phyloP scores from a whole-genome alignment of 2,113 vertebrate species.

The Microcebus griseorufus region DNA sequence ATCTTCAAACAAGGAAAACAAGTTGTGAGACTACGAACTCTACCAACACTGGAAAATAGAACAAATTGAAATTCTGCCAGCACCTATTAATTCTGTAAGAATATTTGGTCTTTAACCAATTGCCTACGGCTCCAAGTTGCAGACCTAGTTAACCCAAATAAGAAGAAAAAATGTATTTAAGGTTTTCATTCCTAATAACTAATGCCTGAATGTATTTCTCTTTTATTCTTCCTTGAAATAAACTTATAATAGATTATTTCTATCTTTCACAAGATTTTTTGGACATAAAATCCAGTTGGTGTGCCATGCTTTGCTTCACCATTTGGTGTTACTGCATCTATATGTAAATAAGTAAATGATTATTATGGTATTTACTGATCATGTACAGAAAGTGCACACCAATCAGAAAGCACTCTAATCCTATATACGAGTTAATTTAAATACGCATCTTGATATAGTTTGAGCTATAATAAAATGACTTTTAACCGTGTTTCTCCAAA shows the following conservation, averaged over 20 bases:
- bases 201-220: slow-evolving; percentile 69
- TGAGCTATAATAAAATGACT: background rate
- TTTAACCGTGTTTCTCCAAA: background rate
- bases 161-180: slow-evolving; percentile 74
- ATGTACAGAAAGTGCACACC: background rate
- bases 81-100: slow-evolving; percentile 71
- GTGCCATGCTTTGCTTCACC: background rate
- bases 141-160: slow-evolving; percentile 76
- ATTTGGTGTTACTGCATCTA: background rate
- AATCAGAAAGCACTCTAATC: background rate
- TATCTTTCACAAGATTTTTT: slow-evolving; percentile 42
- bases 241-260: slow-evolving; percentile 55
- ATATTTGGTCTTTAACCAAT: slow-evolving; percentile 78
- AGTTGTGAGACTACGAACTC: background rate
- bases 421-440: background rate
- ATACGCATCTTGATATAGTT: background rate
- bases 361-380: background rate
- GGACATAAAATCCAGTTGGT: background rate
- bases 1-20: background rate
- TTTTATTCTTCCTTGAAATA: slow-evolving; percentile 73
- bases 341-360: background rate
- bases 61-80: slow-evolving; percentile 60
- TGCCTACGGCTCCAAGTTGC: slow-evolving; percentile 51
- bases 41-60: background rate
- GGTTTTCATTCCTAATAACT: slow-evolving; percentile 74